Base-by-base conservation (phyloP, 2,113 vertebrate species). In the Ctenodactylus gundi region DNA sequence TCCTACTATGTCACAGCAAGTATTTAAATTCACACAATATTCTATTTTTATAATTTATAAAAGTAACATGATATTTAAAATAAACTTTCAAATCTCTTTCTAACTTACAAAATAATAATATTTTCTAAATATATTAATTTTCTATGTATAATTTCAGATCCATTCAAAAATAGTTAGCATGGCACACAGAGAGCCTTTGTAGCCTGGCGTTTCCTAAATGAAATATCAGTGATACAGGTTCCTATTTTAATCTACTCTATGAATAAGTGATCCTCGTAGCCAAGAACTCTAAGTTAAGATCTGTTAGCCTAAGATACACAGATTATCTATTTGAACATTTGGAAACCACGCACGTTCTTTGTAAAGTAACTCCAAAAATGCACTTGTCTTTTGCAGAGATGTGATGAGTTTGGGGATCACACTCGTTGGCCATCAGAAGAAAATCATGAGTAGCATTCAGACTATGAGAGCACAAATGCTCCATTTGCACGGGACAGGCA, bases 391-490 rank as follows among this genome's bases (percentile, higher is more conserved):
- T 98, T 93, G 88, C 98, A 99, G 99, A 97, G 99, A 99, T 97
- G 99, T 99, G 98, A 99, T 99, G 99, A 99, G 99, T 98, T 99
- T 99, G 98, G 99, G 99, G 93, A 99, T 99, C 98, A 99, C 99
- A 92, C 98, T 99, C 97, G 99, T 99, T 97, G 99, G 99, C 96
- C 99, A 99, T 98, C 99, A 99, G 97, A 99, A 99, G 98, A 99
- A 99, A 99, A 99, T 99, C 97, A 99, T 99, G 99, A 99, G 99
- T 99, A 99, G 99, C 99, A 99, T 99, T 99, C 99, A 99, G 99
- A 99, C 99, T 98, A 99, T 99, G 99, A 99, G 99, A 98, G 99
- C 99, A 96, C 99, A 99, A 98, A 99, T 99, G 99, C 98, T 99
- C 92, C 99, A 99, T 95, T 99, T 99, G 96, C 99, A 99, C n/a